A percentile compares a stretch with the other conserved stretches of the same genome.
Evolutionary conservation across 1,140 invertebrate species (phyloP).

Genomic region (Drosophila gunungcola): DNA sequence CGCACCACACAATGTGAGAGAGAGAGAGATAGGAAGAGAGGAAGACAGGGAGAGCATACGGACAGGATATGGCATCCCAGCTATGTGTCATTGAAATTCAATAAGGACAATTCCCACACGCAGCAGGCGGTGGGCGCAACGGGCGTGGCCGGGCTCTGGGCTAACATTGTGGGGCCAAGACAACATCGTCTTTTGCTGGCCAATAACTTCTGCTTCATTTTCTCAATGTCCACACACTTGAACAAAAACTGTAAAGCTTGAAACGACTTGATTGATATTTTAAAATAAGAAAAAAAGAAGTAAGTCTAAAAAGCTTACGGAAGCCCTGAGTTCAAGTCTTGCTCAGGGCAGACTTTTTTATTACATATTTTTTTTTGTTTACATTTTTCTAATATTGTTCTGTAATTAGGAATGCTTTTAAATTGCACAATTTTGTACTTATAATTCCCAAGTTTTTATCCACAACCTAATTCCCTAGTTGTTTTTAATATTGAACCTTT

Average conservation of each 20-base stretch:
- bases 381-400: not conserved
- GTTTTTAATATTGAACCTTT: not conserved
- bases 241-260: not conserved
- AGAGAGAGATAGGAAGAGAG: not conserved
- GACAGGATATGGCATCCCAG: conserved; percentile 39
- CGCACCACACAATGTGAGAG: conserved; percentile 48
- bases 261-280: not conserved
- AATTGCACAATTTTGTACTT: not conserved
- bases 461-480: not conserved
- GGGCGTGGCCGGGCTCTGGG: conserved; percentile 15
- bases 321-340: too few species aligned
- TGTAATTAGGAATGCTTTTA: too few species aligned
- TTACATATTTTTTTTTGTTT: not conserved
- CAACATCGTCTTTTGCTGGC: conserved; percentile 62
- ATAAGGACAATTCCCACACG: conserved; percentile 68
- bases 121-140: conserved; percentile 7
- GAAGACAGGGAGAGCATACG: conserved; percentile 11
- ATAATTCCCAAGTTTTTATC: not conserved
- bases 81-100: conserved; percentile 77
- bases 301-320: too few species aligned
- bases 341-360: not conserved
- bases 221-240: conserved; percentile 30
- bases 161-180: conserved; percentile 46
- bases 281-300: not conserved
- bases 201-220: conserved; percentile 72